phyloP scores from a whole-genome alignment of 92 coral and sea anemone genomes.

The Heliopora coerulea region DNA sequence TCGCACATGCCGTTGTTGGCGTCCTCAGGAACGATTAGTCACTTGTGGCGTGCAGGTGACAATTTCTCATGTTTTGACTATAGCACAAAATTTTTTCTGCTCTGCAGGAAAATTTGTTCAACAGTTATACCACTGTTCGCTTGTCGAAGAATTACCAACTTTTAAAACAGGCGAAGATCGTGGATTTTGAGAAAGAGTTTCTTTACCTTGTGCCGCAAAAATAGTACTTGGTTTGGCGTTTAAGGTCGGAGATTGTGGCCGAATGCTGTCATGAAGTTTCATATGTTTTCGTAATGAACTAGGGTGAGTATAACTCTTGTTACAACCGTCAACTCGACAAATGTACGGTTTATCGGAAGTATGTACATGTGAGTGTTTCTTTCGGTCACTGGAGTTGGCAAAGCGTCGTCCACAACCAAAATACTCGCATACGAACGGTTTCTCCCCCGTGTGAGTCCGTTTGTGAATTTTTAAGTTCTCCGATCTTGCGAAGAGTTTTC shows the following conservation, averaged over 20 bases:
- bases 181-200: neutral
- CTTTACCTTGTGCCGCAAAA: conserved; percentile 15
- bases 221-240: conserved; percentile 3
- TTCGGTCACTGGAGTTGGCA: conserved; percentile 98
- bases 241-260: neutral
- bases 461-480: conserved; percentile 98
- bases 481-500: conserved; percentile 97
- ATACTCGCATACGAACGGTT: conserved; percentile 92
- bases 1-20: neutral
- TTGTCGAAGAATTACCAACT: neutral
- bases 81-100: neutral
- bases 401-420: conserved; percentile 98
- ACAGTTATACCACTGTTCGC: conserved; percentile 31
- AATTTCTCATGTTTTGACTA: neutral
- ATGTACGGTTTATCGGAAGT: conserved; percentile 99
- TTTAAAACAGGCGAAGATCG: conserved; percentile 10
- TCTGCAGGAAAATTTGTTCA: neutral
- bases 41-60: conserved; percentile 18
- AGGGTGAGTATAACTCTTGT: conserved; percentile 99
- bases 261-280: conserved; percentile 84
- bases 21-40: neutral
- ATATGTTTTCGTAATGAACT: conserved; percentile 95
- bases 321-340: conserved; percentile 95
- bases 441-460: conserved; percentile 97
- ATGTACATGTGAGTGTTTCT: conserved; percentile 98